These are phyloP conservation scores for Lepisosteus oculatus DNA, from an alignment of 2,113 vertebrate species.

Conservation along the genomic window DNA sequence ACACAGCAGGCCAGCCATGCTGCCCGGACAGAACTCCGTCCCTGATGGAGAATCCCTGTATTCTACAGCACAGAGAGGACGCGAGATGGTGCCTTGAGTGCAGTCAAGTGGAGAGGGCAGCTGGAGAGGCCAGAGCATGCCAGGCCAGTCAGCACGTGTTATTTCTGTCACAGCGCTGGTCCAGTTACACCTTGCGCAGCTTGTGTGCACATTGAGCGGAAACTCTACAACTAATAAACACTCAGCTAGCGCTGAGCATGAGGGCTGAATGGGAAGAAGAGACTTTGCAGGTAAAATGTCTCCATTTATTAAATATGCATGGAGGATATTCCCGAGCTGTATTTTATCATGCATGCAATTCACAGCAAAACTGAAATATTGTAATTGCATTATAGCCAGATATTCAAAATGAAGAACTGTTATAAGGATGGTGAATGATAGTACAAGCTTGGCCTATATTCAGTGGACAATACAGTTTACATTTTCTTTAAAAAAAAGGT, in stretches of 20 bases:
- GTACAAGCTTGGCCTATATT: no score
- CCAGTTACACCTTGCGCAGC: slow-evolving; percentile 50
- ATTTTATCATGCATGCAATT: no score
- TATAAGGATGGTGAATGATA: no score
- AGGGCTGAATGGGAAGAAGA: background rate
- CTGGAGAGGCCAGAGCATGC: slow-evolving; percentile 46
- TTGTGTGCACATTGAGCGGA: background rate
- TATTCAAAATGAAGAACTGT: no score
- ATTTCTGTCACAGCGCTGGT: slow-evolving; percentile 68
- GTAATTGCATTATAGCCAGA: no score
- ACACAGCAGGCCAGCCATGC: slow-evolving; percentile 81
- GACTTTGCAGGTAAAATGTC: background rate
- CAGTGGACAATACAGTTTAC: no score
- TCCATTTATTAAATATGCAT: background rate
- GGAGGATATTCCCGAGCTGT: no score
- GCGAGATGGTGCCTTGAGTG: background rate
- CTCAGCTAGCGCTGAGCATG: background rate
- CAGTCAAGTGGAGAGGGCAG: slow-evolving; percentile 28
- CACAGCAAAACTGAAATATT: no score
- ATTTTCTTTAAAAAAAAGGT: no score
- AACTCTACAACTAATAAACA: background rate
- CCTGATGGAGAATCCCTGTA: slow-evolving; percentile 14
- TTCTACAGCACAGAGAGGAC: background rate
- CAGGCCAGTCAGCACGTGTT: slow-evolving; percentile 57
- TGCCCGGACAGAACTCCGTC: background rate